phyloP scores from a whole-genome alignment of 2,888 invertebrate genomes.

The Hirtodrosophila cameraria region DNA sequence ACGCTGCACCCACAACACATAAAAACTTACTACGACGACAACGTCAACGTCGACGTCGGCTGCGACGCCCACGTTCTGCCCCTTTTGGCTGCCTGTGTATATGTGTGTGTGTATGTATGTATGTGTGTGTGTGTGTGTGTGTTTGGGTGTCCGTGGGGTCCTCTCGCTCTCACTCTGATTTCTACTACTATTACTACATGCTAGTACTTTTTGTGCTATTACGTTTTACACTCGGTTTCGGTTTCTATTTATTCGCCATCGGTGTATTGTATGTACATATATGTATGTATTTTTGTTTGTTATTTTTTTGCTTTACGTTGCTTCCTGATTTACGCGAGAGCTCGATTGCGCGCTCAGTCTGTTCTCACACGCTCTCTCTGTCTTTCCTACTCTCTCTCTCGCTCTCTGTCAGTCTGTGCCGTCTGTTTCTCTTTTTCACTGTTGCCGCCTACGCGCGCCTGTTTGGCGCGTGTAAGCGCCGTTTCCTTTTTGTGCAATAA shows the following conservation, averaged over 20 bases:
- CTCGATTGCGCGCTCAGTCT: slow-evolving; percentile 31
- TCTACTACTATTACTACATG: slow-evolving; percentile 75
- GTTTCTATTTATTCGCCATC: slow-evolving; percentile 75
- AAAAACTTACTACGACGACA: slow-evolving; percentile 69
- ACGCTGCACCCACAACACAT: slow-evolving; percentile 64
- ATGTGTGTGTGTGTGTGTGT: slow-evolving; percentile 6
- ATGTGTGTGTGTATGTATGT: slow-evolving; percentile 14
- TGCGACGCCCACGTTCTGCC: slow-evolving; percentile 35
- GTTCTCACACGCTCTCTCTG: slow-evolving; percentile 21
- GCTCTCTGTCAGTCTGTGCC: too few relatives aligned
- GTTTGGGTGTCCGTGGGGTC: slow-evolving; percentile 55
- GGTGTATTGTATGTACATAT: too few relatives aligned
- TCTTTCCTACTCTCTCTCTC: slow-evolving; percentile 7
- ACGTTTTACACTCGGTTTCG: slow-evolving; percentile 67
- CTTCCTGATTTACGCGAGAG: slow-evolving; percentile 63
- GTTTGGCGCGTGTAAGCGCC: slow-evolving; percentile 72
- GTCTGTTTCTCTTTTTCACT: slow-evolving; percentile 31
- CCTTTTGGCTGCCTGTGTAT: slow-evolving; percentile 10
- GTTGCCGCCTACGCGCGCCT: slow-evolving; percentile 64
- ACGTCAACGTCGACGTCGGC: slow-evolving; percentile 47
- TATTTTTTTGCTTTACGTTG: slow-evolving; percentile 65
- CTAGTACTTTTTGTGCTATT: slow-evolving; percentile 71
- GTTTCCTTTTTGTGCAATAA: slow-evolving; percentile 74
- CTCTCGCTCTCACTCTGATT: slow-evolving; percentile 39
- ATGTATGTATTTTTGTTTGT: slow-evolving; percentile 76